phyloP scores from a whole-genome alignment of 37 sponge, comb jelly and placozoan species.

The Oopsacas minuta region DNA sequence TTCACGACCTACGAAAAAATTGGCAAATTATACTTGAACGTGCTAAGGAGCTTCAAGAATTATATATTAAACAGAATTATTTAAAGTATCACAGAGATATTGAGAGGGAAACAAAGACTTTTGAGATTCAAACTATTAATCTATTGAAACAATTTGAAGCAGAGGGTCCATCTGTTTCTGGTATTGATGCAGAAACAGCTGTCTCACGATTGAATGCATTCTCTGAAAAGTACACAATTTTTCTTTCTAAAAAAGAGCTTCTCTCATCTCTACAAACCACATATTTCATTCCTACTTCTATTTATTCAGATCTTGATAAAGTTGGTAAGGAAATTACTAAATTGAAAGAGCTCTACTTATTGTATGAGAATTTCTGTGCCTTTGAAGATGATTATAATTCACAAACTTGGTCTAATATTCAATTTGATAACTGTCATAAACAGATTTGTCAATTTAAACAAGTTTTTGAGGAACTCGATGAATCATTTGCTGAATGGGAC shows the following conservation, averaged over 20 bases:
- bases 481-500: not conserved
- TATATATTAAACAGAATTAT: not conserved
- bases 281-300: not conserved
- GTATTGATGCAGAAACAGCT: not conserved
- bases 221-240: not conserved
- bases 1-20: not conserved
- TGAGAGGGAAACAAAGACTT: not conserved
- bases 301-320: not conserved
- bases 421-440: conserved; percentile 4
- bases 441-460: not conserved
- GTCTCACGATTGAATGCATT: not conserved
- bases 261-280: not conserved
- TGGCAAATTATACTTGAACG: not conserved
- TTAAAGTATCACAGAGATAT: not conserved
- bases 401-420: not conserved
- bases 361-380: not conserved
- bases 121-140: not conserved
- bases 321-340: not conserved
- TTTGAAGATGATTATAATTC: not conserved
- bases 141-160: not conserved
- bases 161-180: not conserved
- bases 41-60: not conserved
- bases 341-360: not conserved
- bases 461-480: not conserved
- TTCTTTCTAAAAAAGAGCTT: not conserved